Evolutionary conservation across 2,797 vertebrate species (phyloP).

Genomic region (Simalia tracyae): DNA sequence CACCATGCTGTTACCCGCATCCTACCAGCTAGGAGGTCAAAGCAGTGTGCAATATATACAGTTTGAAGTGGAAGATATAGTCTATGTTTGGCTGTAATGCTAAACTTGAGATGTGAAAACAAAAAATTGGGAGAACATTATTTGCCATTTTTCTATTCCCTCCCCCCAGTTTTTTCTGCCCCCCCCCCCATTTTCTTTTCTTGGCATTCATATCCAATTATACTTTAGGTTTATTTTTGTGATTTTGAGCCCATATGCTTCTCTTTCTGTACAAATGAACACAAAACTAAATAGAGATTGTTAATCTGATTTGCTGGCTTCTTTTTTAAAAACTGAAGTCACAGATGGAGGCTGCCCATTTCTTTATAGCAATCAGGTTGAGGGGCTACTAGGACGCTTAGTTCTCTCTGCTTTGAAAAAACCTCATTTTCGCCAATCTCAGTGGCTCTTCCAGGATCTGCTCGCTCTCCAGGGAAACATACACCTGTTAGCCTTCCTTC

Average conservation of each 20-base stretch:
- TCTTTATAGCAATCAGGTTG: too few species aligned
- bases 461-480: background rate
- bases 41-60: background rate
- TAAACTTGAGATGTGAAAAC: background rate
- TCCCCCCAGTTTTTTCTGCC: background rate
- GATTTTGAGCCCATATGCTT: too few species aligned
- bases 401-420: too few species aligned
- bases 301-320: background rate
- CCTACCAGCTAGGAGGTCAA: too few species aligned
- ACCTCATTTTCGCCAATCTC: background rate
- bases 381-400: background rate
- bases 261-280: too few species aligned
- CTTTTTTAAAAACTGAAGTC: background rate
- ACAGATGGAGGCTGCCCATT: background rate
- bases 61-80: background rate
- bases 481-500: background rate
- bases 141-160: too few species aligned
- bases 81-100: background rate
- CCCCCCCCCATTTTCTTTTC: too few species aligned
- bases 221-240: too few species aligned
- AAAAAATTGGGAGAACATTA: too few species aligned
- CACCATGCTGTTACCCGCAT: too few species aligned
- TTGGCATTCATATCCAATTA: too few species aligned
- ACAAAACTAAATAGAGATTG: too few species aligned
- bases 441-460: background rate